A percentile compares a stretch with the other conserved stretches of the same genome.
Evolutionary conservation across 2,888 invertebrate genomes (phyloP).

Genomic region (Campopleginae sp.): DNA sequence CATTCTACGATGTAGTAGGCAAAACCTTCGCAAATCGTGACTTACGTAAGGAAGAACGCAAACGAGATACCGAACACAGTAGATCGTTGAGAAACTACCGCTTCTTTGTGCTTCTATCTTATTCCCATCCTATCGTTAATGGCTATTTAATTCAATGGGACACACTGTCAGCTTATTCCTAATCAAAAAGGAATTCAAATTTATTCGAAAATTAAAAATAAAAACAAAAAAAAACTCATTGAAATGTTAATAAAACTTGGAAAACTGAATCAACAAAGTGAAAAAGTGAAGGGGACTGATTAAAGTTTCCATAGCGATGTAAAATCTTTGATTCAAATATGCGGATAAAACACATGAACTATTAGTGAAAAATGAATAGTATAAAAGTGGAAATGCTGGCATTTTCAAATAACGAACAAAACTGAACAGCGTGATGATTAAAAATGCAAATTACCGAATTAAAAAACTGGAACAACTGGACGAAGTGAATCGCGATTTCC

Average conservation of each 20-base stretch:
- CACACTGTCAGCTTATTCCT: neutral
- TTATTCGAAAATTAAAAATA: conserved; percentile 6
- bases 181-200: conserved; percentile 3
- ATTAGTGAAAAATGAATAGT: no score
- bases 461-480: no score
- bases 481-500: neutral
- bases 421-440: no score
- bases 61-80: conserved; percentile 42
- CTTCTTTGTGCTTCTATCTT: conserved; percentile 6
- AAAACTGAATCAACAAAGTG: neutral
- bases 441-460: no score
- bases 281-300: neutral
- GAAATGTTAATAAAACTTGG: neutral
- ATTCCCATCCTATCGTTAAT: conserved; percentile 21
- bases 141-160: neutral
- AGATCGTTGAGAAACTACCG: conserved; percentile 34
- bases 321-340: no score
- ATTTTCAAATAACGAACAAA: no score
- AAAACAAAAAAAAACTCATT: neutral
- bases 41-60: conserved; percentile 52
- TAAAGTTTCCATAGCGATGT: no score
- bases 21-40: conserved; percentile 39
- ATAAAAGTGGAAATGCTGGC: no score
- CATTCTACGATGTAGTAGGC: conserved; percentile 15
- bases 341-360: no score